Evolutionary conservation across 2,113 vertebrate species (phyloP).

Genomic region (Saccopteryx bilineata): DNA sequence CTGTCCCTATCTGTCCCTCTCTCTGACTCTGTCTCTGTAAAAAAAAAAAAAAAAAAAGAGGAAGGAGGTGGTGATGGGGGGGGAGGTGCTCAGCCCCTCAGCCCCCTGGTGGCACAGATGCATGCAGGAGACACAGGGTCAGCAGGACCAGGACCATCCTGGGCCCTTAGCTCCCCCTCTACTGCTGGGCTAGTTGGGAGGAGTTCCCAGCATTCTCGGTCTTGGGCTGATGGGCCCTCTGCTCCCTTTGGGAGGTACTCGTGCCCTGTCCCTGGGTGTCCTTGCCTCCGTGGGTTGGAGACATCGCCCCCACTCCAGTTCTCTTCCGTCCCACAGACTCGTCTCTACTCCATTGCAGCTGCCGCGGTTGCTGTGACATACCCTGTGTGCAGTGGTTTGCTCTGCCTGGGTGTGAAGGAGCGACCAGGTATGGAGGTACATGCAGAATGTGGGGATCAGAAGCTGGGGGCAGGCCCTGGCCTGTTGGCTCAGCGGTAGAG

Average conservation of each 20-base stretch:
- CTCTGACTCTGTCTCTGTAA: no score
- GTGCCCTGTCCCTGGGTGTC: not conserved
- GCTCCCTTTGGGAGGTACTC: fast-evolving
- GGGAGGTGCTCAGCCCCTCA: not conserved
- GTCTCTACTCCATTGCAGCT: constrained; percentile 95
- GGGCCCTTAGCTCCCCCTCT: constrained; percentile 87
- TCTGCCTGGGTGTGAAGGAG: constrained; percentile 96
- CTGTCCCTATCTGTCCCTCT: no score
- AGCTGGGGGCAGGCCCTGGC: not conserved
- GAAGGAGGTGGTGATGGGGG: no score
- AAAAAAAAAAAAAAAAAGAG: not conserved
- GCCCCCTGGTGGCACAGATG: not conserved
- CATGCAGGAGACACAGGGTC: not conserved
- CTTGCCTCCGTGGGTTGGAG: not conserved
- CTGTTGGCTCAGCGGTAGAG: no score
- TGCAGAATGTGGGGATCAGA: not conserved
- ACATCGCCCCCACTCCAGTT: not conserved
- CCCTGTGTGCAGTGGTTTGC: constrained; percentile 91
- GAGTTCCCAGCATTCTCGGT: not conserved
- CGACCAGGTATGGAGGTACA: constrained; percentile 56
- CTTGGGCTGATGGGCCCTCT: not conserved
- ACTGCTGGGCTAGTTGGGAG: constrained; percentile 88
- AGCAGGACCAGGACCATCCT: constrained; percentile 50
- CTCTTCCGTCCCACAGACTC: constrained; percentile 88
- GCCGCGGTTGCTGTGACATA: constrained; percentile 93